Evolutionary conservation across 2,113 vertebrate species (phyloP).

Genomic region (Eulemur rufifrons): DNA sequence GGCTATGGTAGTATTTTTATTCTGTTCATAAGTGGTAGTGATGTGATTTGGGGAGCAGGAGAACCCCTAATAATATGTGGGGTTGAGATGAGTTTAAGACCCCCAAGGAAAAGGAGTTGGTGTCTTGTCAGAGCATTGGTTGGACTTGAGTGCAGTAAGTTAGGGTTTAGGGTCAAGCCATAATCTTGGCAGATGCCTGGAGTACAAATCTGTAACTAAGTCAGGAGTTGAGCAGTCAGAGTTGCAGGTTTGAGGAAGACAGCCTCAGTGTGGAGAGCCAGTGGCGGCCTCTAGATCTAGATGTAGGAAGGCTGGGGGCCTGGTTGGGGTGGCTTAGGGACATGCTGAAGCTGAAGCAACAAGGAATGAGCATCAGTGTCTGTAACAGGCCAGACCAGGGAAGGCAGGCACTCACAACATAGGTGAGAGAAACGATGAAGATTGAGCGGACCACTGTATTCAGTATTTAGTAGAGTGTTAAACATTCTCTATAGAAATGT

Average conservation of each 20-base stretch:
- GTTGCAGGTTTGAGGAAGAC: no score
- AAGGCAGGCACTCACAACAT: no score
- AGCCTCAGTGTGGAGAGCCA: neutral
- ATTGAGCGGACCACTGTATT: neutral
- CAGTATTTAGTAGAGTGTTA: neutral
- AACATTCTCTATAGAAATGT: neutral
- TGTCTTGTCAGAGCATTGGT: neutral
- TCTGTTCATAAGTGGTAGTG: neutral
- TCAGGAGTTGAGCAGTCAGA: neutral
- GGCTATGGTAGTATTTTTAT: neutral
- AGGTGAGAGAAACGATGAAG: neutral
- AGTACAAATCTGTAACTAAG: neutral
- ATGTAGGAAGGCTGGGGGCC: neutral
- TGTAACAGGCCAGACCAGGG: neutral
- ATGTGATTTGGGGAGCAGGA: neutral
- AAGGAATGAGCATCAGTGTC: neutral
- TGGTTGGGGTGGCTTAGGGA: neutral
- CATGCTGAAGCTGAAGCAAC: neutral
- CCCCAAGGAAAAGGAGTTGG: neutral
- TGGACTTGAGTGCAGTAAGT: neutral
- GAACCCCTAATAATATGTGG: no score
- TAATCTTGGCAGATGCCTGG: neutral
- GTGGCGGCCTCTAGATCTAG: no score
- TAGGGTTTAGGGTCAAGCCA: neutral
- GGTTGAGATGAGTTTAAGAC: neutral